Base-by-base conservation (phyloP, 1,140 invertebrate species). In the Heterodera carotae region DNA sequence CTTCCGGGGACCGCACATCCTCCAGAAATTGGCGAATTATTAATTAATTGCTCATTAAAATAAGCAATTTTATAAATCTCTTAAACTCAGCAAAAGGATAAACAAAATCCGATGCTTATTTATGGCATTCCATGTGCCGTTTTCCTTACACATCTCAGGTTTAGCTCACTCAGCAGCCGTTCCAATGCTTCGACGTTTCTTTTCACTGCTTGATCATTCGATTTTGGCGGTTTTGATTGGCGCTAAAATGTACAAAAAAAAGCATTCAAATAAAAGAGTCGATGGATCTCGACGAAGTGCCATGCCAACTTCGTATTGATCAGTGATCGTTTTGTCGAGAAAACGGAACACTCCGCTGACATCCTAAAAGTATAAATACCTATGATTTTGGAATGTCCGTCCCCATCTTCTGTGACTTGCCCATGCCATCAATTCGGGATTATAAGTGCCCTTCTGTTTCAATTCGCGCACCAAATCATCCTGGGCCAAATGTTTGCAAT, bases 391-490 rank as follows among this genome's bases (percentile, higher is more conserved):
- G 12, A 0, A 3, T 25, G 7, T 12, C 18, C n/a, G n/a, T 25
- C 18, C 29, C 5, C 59, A 5, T 62, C 18, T 62, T 18, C 29
- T 5, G 18, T n/a, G 7, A 22, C 62, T 34, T 34, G 33, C 62
- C 85, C 85, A 87, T 18, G 85, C 85, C 85, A 87, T 87, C 27
- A 87, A 71, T 53, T 87, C 86, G 31, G 85, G 85, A 76, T 87
- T 87, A 69, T 87, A 87, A 2, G 86, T 87, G 15, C 85, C 85
- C 67, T 85, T 84, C 56, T 85, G 82, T 76, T 87, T 87, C 6
- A 87, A 69, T 75, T 88, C 85, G 12, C 69, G 76, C 33, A 87
- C 81, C 22, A 87, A 75, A 70, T 87, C 86, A 22, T 77, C 71
- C 74, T 87, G 86, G 8, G 82, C 76, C 34, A 87, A 75, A 59